Base-by-base conservation (phyloP, 1,140 invertebrate genomes). In the Drosophila baimaii region DNA sequence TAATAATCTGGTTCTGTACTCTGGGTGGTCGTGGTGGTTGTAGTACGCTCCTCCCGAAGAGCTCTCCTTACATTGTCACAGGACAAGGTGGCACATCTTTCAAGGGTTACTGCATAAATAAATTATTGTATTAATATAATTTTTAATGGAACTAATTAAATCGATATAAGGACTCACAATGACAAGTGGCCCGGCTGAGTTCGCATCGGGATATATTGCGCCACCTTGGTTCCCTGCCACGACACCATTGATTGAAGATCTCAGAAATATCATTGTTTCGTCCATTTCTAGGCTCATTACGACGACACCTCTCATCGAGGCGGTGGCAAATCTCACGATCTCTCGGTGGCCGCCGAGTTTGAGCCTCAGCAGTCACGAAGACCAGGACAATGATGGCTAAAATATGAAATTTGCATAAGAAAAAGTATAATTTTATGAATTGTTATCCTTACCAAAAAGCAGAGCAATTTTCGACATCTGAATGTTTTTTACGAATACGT, bases 401-500 rank as follows among this genome's bases (percentile, higher is more conserved):
- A 15, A 54, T 35, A 15, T 2, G 3, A 35, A 12, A 0, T 3
- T 23, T 35, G 3, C n/a, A 10, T 54, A 23, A 12, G 19, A 1
- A 6, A 12, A 35, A 23, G 1, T 3, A 0, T 6, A 23, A 10
- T 21, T 10, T 0, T 0, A 4, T 10, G 13, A 19, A 54, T 54
- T 4, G 21, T 5, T 23, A 33, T n/a, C 3, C 79, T 82, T 72
- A 83, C 81, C 65, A 29, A 83, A 79, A 19, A 83, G 54, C 31
- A 79, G n/a, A 25, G 43, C 15, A 44, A 72, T 19, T 35, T 82
- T 79, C 9, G 65, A 75, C 81, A 83, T 83, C 17, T 76, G 31
- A 12, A 46, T 47, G 23, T 17, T 8, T 43, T 39, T 8, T 35
- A 59, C 55, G n/a, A 43, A 47, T 8, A 19, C 31, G 35, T 43